phyloP scores from a whole-genome alignment of 2,113 vertebrate species.

The Glareola pratincola region DNA sequence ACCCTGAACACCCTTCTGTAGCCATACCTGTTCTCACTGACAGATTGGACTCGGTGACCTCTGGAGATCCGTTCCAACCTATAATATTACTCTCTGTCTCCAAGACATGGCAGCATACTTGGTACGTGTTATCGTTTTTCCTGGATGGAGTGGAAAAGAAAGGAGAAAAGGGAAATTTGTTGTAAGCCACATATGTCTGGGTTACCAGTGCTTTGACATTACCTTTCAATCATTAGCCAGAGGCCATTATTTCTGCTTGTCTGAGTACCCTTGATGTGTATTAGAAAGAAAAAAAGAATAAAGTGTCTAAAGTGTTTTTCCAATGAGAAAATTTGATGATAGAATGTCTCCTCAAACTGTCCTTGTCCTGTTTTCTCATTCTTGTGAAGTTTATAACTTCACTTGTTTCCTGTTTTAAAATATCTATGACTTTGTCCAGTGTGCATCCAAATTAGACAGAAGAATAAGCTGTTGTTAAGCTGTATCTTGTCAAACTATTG shows the following conservation, averaged over 20 bases:
- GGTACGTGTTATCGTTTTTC: background rate
- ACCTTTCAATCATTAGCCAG: conserved; percentile 43
- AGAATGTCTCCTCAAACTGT: conserved; percentile 4
- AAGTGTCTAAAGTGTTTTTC: conserved; percentile 23
- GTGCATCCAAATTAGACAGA: background rate
- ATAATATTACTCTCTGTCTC: background rate
- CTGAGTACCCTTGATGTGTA: conserved; percentile 27
- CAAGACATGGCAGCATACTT: background rate
- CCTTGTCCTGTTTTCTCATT: conserved; percentile 20
- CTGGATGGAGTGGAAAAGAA: background rate
- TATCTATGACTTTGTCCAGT: background rate
- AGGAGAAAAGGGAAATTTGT: background rate
- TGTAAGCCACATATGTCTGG: background rate
- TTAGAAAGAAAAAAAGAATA: background rate
- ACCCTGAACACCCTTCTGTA: background rate
- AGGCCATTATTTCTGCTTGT: conserved; percentile 57
- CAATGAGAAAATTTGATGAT: conserved; percentile 19
- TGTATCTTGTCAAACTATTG: background rate
- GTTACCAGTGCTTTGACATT: conserved; percentile 21
- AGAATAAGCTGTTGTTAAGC: background rate
- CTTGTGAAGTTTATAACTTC: background rate
- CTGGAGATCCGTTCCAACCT: background rate
- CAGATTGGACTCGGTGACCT: background rate
- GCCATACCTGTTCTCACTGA: background rate
- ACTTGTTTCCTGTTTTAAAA: background rate